phyloP scores from a whole-genome alignment of 2,113 vertebrate genomes.

The Cyanoderma ruficeps region DNA sequence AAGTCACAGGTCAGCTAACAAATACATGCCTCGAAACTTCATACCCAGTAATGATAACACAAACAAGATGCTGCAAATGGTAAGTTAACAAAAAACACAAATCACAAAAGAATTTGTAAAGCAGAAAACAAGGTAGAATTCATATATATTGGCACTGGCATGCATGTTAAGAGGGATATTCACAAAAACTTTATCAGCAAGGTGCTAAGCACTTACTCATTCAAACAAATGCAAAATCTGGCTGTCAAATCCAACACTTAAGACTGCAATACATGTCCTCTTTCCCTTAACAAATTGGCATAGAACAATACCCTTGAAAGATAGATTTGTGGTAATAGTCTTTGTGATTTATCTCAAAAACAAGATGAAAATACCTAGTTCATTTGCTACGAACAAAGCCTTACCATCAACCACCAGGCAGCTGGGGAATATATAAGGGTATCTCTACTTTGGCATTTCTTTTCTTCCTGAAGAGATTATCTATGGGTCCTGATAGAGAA shows the following conservation, averaged over 20 bases:
- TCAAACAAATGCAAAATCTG: neutral
- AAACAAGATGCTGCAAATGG: neutral
- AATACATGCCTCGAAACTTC: neutral
- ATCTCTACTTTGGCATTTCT: neutral
- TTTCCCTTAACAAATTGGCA: neutral
- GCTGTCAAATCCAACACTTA: neutral
- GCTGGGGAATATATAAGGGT: neutral
- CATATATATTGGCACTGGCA: neutral
- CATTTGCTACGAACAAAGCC: neutral
- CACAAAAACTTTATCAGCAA: neutral
- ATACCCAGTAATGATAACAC: neutral
- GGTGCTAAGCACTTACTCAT: neutral
- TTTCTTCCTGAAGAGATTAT: neutral
- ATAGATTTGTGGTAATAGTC: neutral
- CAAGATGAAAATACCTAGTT: neutral
- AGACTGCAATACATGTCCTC: neutral
- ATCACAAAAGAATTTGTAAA: neutral
- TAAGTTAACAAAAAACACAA: neutral
- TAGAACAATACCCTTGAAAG: neutral
- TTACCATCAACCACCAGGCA: neutral
- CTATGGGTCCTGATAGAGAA: neutral
- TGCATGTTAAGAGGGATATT: neutral
- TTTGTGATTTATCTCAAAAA: neutral
- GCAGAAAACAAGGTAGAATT: neutral
- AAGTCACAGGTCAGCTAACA: neutral